Percentiles rank a stretch among this genome's conserved stretches.
phyloP scores from a whole-genome alignment of 2,797 vertebrate species.

The Poeciliopsis infans region DNA sequence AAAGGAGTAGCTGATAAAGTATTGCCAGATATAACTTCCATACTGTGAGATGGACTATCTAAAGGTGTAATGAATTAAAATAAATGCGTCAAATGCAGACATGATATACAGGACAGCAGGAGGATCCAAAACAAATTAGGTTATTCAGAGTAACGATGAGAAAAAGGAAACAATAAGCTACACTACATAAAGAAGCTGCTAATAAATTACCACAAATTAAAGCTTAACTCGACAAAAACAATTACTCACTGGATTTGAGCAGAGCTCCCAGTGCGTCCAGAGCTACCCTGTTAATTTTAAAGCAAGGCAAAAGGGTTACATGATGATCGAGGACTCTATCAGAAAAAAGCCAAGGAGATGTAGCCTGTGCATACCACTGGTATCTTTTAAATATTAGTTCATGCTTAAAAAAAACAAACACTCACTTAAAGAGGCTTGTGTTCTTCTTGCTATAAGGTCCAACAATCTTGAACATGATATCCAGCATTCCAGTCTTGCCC shows the following conservation, averaged over 20 bases:
- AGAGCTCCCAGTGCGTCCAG: conserved; percentile 95
- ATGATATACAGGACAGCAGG: background rate
- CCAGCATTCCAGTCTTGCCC: conserved; percentile 93
- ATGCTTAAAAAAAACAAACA: background rate
- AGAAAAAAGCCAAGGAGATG: conserved; percentile 15
- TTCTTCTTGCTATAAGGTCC: conserved; percentile 95
- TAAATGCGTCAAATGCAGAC: background rate
- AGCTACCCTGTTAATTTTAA: conserved; percentile 89
- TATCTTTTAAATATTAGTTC: conserved; percentile 22
- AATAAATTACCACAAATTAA: conserved; percentile 7
- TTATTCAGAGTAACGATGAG: conserved; percentile 4
- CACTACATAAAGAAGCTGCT: background rate
- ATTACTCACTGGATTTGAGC: conserved; percentile 97
- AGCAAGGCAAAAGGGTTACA: conserved; percentile 57
- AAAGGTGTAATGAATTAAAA: background rate
- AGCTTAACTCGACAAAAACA: conserved; percentile 30
- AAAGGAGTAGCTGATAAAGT: conserved; percentile 6
- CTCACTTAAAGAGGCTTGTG: conserved; percentile 92
- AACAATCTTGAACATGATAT: conserved; percentile 93
- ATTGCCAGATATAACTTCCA: background rate
- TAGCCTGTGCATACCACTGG: background rate
- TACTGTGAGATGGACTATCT: too few species aligned
- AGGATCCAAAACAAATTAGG: background rate
- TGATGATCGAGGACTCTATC: conserved; percentile 9
- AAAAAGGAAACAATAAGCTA: background rate